Evolutionary conservation across 1,140 invertebrate species (phyloP).

Genomic region (Drosophila littoralis): DNA sequence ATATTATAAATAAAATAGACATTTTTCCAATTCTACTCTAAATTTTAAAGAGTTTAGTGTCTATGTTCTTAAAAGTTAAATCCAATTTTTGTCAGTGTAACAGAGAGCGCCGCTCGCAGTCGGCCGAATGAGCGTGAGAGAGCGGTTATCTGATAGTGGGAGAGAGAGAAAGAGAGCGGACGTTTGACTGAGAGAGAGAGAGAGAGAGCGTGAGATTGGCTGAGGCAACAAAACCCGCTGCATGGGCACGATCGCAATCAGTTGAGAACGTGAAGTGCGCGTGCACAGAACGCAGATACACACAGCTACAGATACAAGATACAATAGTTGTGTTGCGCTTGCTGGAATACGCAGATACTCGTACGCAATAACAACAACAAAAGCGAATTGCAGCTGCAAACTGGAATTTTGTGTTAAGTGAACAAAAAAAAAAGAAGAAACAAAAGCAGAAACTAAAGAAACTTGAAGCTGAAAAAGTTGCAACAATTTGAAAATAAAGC

Average conservation of each 20-base stretch:
- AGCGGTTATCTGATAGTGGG: slow-evolving; percentile 2
- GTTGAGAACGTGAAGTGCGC: slow-evolving; percentile 73
- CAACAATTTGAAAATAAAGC: slow-evolving; percentile 33
- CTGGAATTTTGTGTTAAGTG: slow-evolving; percentile 52
- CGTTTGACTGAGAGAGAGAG: not conserved
- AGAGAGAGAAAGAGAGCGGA: not conserved
- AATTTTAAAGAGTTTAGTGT: no score
- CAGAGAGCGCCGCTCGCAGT: not conserved
- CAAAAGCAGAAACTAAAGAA: slow-evolving; percentile 38
- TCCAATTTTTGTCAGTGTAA: slow-evolving; percentile 10
- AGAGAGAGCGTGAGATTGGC: not conserved
- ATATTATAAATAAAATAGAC: not conserved
- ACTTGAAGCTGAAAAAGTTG: slow-evolving; percentile 40
- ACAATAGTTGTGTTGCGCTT: slow-evolving; percentile 27
- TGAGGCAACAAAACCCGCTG: slow-evolving; percentile 71
- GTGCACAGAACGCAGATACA: slow-evolving; percentile 49
- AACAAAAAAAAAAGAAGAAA: slow-evolving; percentile 35
- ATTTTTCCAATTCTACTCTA: no score
- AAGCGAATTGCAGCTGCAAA: slow-evolving; percentile 54
- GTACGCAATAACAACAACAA: slow-evolving; percentile 45
- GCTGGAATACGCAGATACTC: slow-evolving; percentile 56
- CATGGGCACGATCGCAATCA: slow-evolving; percentile 68
- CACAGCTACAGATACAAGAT: slow-evolving; percentile 23
- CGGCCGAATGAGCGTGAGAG: slow-evolving; percentile 1
- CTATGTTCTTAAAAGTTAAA: no score